Evolutionary conservation across 2,797 vertebrate species (phyloP), one percentile per base, ranked within the genome.

Genomic region (Spinibarbus caldwelli): DNA sequence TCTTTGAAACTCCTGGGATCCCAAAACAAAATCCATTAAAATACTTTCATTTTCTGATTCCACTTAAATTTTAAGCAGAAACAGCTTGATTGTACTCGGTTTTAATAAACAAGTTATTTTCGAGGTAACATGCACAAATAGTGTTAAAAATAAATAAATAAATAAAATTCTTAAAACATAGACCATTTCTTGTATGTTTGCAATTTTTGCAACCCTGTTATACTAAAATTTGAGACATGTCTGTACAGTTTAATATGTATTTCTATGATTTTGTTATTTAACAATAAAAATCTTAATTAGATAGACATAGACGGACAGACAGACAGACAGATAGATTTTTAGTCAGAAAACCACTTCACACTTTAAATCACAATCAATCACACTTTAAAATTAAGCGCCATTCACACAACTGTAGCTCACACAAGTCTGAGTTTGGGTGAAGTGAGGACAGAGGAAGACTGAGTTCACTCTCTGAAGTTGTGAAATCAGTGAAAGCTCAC

Each of bases 401-500:
- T 45, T 71, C 23, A 26, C 68, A 73, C 11, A 3, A 45, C 43
- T 45, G 43, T 11, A 77, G 34, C 38, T 64, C 19, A 72, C 34
- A 57, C 23, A 5, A 52, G 47, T 38, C 54, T 34, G 8, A 72
- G 29, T 43, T 66, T 84, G 72, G 59, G 72, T 68, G 36, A 84
- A 76, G 75, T 52, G 34, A 84, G 75, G 75, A 84, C 75, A 70
- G 6, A 41, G 17, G 14, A 64, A 75, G 41, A 38, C 38, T 34
- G 80, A 59, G 62, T 76, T 67, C 45, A 67, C 45, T 77, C 34
- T 76, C 34, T 54, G 4, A 41, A 45, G 66, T 78, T 84, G 64
- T 78, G 75, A 84, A 78, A 84, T 84, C 72, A 21, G 43, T 52
- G 45, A 77, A 67, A 77, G 31, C 29, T 5, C 9, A 29, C 31